These are phyloP conservation scores for Diadegma fenestrale DNA, from an alignment of 2,888 invertebrate species.

Conservation along the genomic window DNA sequence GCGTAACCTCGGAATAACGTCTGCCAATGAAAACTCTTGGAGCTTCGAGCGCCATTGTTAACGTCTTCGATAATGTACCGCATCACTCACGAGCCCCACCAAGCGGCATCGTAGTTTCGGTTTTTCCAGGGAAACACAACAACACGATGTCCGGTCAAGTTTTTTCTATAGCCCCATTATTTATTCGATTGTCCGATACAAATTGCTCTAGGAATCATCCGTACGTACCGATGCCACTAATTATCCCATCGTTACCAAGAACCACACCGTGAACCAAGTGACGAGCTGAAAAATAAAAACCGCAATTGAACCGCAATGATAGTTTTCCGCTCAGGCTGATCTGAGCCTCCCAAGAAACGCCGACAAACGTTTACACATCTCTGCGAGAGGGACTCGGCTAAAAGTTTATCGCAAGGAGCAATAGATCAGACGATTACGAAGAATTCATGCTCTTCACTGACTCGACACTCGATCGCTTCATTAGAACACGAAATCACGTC, in stretches of 20 bases:
- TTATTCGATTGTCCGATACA: constrained; percentile 44
- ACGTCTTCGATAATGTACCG: constrained; percentile 41
- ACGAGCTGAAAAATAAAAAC: constrained; percentile 20
- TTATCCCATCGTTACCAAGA: constrained; percentile 56
- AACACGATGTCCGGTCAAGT: constrained; percentile 25
- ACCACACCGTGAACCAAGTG: constrained; percentile 19
- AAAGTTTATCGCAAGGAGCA: constrained; percentile 29
- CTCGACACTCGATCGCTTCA: not conserved
- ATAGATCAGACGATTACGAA: constrained; percentile 36
- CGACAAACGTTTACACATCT: not conserved
- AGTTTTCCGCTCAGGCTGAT: constrained; percentile 5
- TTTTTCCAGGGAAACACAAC: constrained; percentile 66
- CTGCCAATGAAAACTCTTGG: constrained; percentile 67
- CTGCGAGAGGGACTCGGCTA: not conserved
- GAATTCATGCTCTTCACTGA: constrained; percentile 9
- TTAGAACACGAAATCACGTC: not conserved
- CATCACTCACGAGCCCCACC: constrained; percentile 39
- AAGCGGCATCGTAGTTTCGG: constrained; percentile 57
- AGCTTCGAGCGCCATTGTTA: constrained; percentile 48
- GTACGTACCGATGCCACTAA: constrained; percentile 39
- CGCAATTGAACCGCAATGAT: constrained; percentile 36
- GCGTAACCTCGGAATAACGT: constrained; percentile 54
- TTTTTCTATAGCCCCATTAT: constrained; percentile 17
- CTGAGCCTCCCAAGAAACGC: not conserved
- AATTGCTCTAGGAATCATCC: constrained; percentile 45